Evolutionary conservation across 1,140 invertebrate genomes (phyloP).

Genomic region (Venustaconcha ellipsiformis): DNA sequence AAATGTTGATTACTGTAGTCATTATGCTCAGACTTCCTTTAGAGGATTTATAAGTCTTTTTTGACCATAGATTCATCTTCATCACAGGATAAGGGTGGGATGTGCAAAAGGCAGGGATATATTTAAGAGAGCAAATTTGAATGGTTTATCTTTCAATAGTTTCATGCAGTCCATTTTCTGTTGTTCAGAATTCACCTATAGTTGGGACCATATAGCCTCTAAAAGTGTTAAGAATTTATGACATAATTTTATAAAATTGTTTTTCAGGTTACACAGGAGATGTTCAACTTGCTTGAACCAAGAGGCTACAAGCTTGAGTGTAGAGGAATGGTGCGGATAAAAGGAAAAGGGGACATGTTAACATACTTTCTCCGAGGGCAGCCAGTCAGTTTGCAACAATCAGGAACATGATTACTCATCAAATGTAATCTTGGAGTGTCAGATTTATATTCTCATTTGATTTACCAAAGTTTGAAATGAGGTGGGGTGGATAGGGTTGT

Average conservation of each 20-base stretch:
- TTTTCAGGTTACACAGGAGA: slow-evolving; percentile 83
- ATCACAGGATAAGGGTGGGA: not conserved
- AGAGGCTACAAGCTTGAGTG: slow-evolving; percentile 82
- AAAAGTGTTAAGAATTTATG: not conserved
- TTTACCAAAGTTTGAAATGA: no score
- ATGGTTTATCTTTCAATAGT: not conserved
- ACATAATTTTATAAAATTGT: slow-evolving; percentile 4
- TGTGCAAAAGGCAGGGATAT: no score
- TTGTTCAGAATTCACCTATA: no score
- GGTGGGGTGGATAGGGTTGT: no score
- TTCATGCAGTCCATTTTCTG: no score
- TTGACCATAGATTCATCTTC: not conserved
- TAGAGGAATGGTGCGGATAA: slow-evolving; percentile 90
- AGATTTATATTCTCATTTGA: no score
- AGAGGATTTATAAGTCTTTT: not conserved
- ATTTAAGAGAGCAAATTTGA: not conserved
- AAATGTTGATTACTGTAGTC: no score
- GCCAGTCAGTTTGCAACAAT: no score
- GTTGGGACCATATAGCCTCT: not conserved
- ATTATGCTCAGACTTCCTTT: no score
- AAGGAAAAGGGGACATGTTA: slow-evolving; percentile 95
- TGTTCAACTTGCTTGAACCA: slow-evolving; percentile 85
- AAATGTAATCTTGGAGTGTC: no score
- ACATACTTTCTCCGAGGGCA: slow-evolving; percentile 83
- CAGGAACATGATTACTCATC: no score